These are phyloP conservation scores for Unio delphinus DNA, from an alignment of 2,888 invertebrate genomes.

Conservation along the genomic window DNA sequence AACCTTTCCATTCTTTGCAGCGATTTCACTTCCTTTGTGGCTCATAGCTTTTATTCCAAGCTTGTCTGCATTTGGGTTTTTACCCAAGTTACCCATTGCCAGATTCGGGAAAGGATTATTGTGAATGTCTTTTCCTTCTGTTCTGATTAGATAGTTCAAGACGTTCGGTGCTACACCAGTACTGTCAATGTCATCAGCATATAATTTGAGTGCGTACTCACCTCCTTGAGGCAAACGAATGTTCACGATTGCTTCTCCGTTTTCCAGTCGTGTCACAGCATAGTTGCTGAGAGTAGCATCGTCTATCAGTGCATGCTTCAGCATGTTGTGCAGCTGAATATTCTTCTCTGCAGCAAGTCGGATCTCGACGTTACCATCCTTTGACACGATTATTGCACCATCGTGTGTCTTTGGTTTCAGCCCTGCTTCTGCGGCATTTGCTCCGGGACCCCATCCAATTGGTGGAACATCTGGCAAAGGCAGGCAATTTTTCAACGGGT, in stretches of 20 bases:
- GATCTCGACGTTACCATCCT: constrained; percentile 64
- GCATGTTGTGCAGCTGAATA: constrained; percentile 55
- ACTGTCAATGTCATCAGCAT: constrained; percentile 58
- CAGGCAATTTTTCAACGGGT: constrained; percentile 53
- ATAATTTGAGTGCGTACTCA: constrained; percentile 64
- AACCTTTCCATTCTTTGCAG: constrained; percentile 49
- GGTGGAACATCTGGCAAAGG: constrained; percentile 66
- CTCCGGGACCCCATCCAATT: constrained; percentile 67
- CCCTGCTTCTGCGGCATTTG: constrained; percentile 57
- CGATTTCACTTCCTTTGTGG: constrained; percentile 48
- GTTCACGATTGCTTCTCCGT: constrained; percentile 58
- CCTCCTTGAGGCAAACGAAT: constrained; percentile 63
- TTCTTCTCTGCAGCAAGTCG: constrained; percentile 55
- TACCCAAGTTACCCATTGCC: constrained; percentile 55
- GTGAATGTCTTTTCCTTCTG: constrained; percentile 42
- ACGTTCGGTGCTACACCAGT: constrained; percentile 64
- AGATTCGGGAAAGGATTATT: constrained; percentile 61
- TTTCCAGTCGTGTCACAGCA: constrained; percentile 56
- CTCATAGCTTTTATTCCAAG: constrained; percentile 55
- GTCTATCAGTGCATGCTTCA: constrained; percentile 61
- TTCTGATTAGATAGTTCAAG: constrained; percentile 65
- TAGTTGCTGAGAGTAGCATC: constrained; percentile 62
- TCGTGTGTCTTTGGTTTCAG: constrained; percentile 61
- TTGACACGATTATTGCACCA: constrained; percentile 58
- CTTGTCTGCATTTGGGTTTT: constrained; percentile 42